Conservation (phyloP, 2,113 vertebrate species). For the Circaetus cinerascens region DNA sequence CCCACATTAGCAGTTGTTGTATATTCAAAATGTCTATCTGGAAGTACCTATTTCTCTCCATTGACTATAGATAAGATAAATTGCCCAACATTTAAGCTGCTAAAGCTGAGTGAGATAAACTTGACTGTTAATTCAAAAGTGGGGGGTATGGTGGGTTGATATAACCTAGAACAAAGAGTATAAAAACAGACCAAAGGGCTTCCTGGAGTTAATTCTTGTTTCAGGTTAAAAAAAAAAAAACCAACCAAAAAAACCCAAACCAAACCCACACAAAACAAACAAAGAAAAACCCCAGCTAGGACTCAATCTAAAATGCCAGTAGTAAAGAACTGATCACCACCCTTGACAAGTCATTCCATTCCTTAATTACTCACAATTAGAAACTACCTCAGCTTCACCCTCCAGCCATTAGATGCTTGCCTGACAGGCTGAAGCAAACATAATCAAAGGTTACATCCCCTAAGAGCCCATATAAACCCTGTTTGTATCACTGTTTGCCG, state of each 20-base stretch:
- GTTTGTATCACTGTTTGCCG: not conserved
- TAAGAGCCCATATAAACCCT: not conserved
- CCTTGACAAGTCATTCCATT: not conserved
- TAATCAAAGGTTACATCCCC: not conserved
- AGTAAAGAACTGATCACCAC: not conserved
- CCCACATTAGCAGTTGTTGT: not conserved
- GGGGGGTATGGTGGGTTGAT: not conserved
- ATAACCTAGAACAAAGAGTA: not conserved
- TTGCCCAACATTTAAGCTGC: not conserved
- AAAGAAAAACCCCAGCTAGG: not conserved
- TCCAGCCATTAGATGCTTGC: not conserved
- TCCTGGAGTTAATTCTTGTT: not conserved
- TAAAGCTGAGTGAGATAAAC: not conserved
- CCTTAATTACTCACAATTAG: not conserved
- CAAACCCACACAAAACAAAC: not conserved
- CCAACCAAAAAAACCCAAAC: not conserved
- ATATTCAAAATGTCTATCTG: not conserved
- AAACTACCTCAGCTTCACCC: not conserved
- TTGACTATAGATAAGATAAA: not conserved
- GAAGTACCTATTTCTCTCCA: not conserved
- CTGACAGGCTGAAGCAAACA: not conserved
- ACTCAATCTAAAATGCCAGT: not conserved
- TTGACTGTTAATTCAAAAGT: not conserved
- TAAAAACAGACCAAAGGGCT: not conserved
- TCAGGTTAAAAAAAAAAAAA: not conserved